These are phyloP conservation scores for Hippasteria phrygiana DNA, from an alignment of 53 echinoderm and acorn worm species.

Conservation along the genomic window DNA sequence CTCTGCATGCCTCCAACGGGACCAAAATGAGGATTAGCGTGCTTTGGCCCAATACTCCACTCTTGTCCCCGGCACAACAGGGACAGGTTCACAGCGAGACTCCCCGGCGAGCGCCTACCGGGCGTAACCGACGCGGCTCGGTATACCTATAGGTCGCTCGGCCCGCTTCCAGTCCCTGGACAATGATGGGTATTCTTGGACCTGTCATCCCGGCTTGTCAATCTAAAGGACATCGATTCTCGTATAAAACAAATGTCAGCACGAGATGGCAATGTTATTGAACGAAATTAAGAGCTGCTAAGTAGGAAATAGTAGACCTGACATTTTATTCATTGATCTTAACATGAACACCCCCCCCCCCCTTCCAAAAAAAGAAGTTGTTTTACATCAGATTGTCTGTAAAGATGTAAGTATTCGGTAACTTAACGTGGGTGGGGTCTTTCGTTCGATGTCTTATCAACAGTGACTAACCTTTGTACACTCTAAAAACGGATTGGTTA, in stretches of 20 bases:
- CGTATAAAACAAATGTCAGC: background rate
- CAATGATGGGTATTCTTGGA: conserved; percentile 8
- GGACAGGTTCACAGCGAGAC: background rate
- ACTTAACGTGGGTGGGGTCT: too few relatives aligned
- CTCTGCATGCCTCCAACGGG: conserved; percentile 1
- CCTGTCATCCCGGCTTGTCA: background rate
- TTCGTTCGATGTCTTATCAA: too few relatives aligned
- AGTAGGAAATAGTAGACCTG: background rate
- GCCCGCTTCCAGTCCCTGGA: conserved; percentile 10
- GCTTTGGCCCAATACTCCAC: background rate
- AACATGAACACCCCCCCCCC: too few relatives aligned
- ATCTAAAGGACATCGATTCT: background rate
- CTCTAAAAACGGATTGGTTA: too few relatives aligned
- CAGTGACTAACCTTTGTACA: too few relatives aligned
- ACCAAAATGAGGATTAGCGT: conserved; percentile 28
- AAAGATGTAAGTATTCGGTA: too few relatives aligned
- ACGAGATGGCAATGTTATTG: background rate
- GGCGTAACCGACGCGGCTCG: conserved; percentile 8
- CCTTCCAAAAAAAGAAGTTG: too few relatives aligned
- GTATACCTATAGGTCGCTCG: background rate
- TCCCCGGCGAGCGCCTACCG: background rate
- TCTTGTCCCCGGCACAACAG: background rate
- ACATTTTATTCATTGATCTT: too few relatives aligned
- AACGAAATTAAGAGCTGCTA: background rate
- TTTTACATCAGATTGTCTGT: too few relatives aligned